Percentiles rank a stretch among this genome's conserved stretches.
These are phyloP conservation scores for Campaea margaritaria DNA, from an alignment of 2,888 invertebrate genomes.

Conservation along the genomic window DNA sequence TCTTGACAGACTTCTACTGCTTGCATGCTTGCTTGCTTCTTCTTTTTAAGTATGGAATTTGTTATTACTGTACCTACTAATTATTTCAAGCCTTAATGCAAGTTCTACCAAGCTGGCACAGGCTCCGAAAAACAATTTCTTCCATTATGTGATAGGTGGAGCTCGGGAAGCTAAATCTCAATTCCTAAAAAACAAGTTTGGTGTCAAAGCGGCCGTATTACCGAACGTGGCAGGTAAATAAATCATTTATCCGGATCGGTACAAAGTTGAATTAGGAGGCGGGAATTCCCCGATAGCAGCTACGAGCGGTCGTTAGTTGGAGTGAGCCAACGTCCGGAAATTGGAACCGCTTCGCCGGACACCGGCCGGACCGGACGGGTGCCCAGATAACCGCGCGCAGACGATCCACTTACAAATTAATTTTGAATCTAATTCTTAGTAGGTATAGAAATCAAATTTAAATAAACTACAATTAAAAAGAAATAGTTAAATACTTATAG, in stretches of 20 bases:
- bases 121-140: no score
- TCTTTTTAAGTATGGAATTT: no score
- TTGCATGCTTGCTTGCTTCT: no score
- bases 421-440: constrained; percentile 40
- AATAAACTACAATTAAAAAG: no score
- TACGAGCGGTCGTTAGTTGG: constrained; percentile 37
- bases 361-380: constrained; percentile 48
- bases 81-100: no score
- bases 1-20: no score
- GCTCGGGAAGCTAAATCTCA: no score
- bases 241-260: constrained; percentile 11
- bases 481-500: no score
- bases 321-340: constrained; percentile 62
- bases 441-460: no score
- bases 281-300: constrained; percentile 25
- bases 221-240: constrained; percentile 10
- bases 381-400: constrained; percentile 42
- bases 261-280: constrained; percentile 21
- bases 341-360: constrained; percentile 63
- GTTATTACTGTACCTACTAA: no score
- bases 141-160: no score
- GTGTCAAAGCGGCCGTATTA: background rate
- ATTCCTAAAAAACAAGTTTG: background rate
- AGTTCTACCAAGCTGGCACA: no score
- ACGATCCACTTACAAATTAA: constrained; percentile 39